phyloP scores from a whole-genome alignment of 2,888 invertebrate genomes.

The Idaea dimidiata region DNA sequence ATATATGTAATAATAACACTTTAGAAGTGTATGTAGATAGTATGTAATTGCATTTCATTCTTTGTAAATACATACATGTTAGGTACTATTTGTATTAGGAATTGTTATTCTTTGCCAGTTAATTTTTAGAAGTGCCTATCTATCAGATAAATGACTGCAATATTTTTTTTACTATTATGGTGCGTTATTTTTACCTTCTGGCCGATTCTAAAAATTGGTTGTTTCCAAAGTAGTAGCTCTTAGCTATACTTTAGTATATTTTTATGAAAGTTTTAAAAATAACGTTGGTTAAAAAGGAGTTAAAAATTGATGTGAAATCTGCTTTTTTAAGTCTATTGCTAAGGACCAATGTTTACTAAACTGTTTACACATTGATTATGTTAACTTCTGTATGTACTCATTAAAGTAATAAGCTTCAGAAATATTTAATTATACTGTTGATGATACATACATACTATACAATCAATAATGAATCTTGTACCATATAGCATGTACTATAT shows the following conservation, averaged over 20 bases:
- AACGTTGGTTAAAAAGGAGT: no score
- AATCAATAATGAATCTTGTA: constrained; percentile 69
- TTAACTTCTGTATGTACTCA: constrained; percentile 50
- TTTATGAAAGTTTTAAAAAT: no score
- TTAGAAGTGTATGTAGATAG: constrained; percentile 71
- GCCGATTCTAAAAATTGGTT: constrained; percentile 22
- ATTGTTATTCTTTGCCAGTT: constrained; percentile 54
- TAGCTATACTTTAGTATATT: constrained; percentile 12
- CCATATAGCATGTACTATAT: constrained; percentile 72
- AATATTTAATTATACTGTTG: constrained; percentile 26
- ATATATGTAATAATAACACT: constrained; percentile 50
- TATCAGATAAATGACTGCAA: constrained; percentile 36
- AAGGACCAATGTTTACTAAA: constrained; percentile 66
- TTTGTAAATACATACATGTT: constrained; percentile 63
- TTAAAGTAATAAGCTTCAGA: constrained; percentile 24
- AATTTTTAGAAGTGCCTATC: constrained; percentile 61
- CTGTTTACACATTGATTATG: constrained; percentile 54
- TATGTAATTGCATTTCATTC: constrained; percentile 50
- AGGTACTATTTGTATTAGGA: constrained; percentile 52
- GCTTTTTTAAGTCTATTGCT: constrained; percentile 44
- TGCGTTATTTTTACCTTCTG: constrained; percentile 32
- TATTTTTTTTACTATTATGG: constrained; percentile 38
- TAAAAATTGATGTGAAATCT: constrained; percentile 19
- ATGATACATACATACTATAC: constrained; percentile 24
- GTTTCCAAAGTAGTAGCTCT: constrained; percentile 17